Evolutionary conservation across 2,888 invertebrate genomes (phyloP).

Genomic region (Invenusta paracnida): DNA sequence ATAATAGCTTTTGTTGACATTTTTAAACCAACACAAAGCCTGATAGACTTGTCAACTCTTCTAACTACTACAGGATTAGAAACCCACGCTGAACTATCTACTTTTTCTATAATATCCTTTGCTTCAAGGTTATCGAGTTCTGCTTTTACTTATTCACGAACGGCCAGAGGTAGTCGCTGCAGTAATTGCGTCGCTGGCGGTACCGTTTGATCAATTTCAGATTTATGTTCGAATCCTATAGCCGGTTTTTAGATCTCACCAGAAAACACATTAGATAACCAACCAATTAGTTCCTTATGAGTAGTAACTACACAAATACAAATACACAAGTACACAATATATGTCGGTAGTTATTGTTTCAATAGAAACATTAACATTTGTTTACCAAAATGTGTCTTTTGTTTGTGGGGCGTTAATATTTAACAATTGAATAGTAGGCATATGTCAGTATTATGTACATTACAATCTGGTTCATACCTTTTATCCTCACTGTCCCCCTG

Average conservation of each 20-base stretch:
- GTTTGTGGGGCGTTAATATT: background rate
- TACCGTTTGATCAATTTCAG: conserved; percentile 2
- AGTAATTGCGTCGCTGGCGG: background rate
- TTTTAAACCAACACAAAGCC: background rate
- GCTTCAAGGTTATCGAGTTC: background rate
- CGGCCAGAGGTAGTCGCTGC: background rate
- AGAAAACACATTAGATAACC: background rate
- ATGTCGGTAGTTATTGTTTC: background rate
- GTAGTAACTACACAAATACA: background rate
- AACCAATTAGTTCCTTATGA: background rate
- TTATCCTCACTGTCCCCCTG: background rate
- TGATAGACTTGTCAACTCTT: background rate
- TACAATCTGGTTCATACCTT: background rate
- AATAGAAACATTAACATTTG: background rate
- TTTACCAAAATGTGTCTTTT: background rate
- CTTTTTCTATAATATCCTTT: background rate
- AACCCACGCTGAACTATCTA: background rate
- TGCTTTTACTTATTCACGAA: background rate
- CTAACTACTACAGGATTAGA: background rate
- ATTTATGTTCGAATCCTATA: background rate
- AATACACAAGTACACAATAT: no score
- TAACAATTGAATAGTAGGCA: background rate
- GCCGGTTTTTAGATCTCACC: background rate
- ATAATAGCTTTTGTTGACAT: background rate
- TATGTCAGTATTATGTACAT: background rate